phyloP scores from a whole-genome alignment of 35 echinoderm and acorn worm species.

The Eucidaris tribuloides region DNA sequence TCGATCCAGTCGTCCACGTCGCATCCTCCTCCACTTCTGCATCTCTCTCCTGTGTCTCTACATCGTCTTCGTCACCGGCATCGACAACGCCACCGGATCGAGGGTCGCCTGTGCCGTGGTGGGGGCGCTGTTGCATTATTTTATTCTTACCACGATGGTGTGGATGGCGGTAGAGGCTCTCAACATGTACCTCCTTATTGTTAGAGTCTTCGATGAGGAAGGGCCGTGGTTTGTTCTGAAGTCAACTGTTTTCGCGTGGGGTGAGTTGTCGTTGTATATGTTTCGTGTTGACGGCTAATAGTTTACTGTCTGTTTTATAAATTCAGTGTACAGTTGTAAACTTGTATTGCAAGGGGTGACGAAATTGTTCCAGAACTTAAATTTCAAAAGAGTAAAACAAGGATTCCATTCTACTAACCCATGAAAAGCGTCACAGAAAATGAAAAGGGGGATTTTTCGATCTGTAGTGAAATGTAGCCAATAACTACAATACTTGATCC shows the following conservation, averaged over 20 bases:
- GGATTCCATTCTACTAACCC: too few relatives aligned
- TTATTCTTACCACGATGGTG: constrained; percentile 60
- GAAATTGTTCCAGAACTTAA: too few relatives aligned
- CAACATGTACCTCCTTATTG: constrained; percentile 77
- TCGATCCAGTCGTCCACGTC: constrained; percentile 66
- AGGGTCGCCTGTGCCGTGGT: constrained; percentile 15
- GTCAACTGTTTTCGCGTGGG: constrained; percentile 67
- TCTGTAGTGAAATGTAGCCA: too few relatives aligned
- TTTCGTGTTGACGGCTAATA: too few relatives aligned
- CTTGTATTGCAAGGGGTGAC: too few relatives aligned
- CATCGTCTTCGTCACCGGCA: constrained; percentile 65
- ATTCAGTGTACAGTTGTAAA: too few relatives aligned
- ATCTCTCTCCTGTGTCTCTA: constrained; percentile 71
- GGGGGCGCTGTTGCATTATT: constrained; percentile 81
- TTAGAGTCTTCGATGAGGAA: constrained; percentile 71
- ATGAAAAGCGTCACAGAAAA: too few relatives aligned
- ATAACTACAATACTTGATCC: too few relatives aligned
- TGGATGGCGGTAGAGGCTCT: constrained; percentile 93
- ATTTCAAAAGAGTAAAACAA: too few relatives aligned
- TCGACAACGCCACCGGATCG: constrained; percentile 40
- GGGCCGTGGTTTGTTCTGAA: constrained; percentile 55
- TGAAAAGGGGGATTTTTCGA: too few relatives aligned
- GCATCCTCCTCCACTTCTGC: constrained; percentile 70
- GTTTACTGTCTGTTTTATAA: too few relatives aligned
- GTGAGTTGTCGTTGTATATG: too few relatives aligned